These are phyloP conservation scores for Catalaphyllia jardinei DNA, from an alignment of 64 coral and sea anemone species.

Conservation along the genomic window DNA sequence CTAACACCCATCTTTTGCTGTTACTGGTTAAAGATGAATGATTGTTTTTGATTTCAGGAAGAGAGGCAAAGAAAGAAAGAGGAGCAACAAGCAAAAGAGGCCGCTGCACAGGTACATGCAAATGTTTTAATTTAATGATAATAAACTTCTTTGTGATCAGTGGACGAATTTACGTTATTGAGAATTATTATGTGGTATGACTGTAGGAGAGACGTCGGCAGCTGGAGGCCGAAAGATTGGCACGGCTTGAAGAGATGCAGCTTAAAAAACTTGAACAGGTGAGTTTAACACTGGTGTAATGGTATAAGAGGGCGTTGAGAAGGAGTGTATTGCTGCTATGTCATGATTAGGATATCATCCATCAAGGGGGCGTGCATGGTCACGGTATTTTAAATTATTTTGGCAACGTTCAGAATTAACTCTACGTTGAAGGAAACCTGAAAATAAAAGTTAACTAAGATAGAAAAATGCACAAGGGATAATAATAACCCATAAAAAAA, in stretches of 20 bases:
- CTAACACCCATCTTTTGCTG: background rate
- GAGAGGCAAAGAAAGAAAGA: slow-evolving; percentile 93
- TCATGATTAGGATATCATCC: no score
- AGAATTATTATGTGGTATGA: background rate
- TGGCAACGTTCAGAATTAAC: no score
- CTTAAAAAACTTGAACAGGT: slow-evolving; percentile 92
- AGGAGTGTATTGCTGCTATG: no score
- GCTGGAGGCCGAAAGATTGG: slow-evolving; percentile 85
- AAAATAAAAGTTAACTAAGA: no score
- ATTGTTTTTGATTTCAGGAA: slow-evolving; percentile 48
- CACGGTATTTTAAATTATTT: no score
- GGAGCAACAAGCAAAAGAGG: slow-evolving; percentile 93
- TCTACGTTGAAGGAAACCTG: no score
- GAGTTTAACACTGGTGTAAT: no score
- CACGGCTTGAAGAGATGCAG: slow-evolving; percentile 95
- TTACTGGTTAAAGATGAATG: background rate
- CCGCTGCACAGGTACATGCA: slow-evolving; percentile 70
- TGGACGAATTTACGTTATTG: background rate
- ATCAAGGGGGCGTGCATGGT: no score
- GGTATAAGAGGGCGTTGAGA: no score
- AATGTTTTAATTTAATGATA: background rate
- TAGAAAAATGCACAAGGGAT: no score
- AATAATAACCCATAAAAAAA: no score
- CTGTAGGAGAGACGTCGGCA: slow-evolving; percentile 92
- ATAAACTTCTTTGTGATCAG: background rate